Evolutionary conservation across 2,888 invertebrate species (phyloP).

Genomic region (Drosophila ezoana): DNA sequence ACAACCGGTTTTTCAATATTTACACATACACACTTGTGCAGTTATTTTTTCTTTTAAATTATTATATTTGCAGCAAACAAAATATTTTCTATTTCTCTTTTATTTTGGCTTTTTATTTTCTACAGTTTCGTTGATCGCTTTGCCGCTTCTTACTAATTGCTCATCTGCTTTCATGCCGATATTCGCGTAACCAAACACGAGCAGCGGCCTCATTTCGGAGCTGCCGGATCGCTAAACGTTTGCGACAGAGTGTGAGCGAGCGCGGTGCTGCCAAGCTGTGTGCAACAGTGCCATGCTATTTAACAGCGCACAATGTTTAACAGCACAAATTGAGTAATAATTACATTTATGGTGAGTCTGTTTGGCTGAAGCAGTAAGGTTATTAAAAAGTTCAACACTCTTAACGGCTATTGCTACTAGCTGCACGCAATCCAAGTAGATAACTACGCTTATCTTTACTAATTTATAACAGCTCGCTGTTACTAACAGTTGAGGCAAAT

Average conservation of each 20-base stretch:
- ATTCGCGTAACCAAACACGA: slow-evolving; percentile 65
- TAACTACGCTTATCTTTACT: background rate
- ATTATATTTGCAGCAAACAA: slow-evolving; percentile 32
- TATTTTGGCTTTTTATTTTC: slow-evolving; percentile 33
- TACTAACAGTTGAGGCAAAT: slow-evolving; percentile 18
- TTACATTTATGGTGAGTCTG: background rate
- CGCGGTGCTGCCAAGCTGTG: slow-evolving; percentile 41
- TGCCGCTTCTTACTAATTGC: slow-evolving; percentile 61
- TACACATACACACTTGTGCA: slow-evolving; percentile 27
- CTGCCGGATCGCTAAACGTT: slow-evolving; percentile 53
- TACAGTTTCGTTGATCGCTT: slow-evolving; percentile 38
- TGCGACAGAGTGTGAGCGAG: slow-evolving; percentile 20
- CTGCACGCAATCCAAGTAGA: background rate
- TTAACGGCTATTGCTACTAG: background rate
- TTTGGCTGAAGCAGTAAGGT: background rate
- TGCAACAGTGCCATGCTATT: slow-evolving; percentile 10
- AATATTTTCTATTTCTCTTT: slow-evolving; percentile 31
- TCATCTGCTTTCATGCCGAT: slow-evolving; percentile 55
- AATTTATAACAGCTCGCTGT: slow-evolving; percentile 19
- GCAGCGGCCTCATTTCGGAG: slow-evolving; percentile 40
- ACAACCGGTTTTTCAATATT: slow-evolving; percentile 52
- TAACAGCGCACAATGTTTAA: slow-evolving; percentile 32
- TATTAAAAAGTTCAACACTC: background rate
- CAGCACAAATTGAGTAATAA: slow-evolving; percentile 26
- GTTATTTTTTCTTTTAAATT: slow-evolving; percentile 15